phyloP scores from a whole-genome alignment of 2,797 vertebrate genomes.

The Phoeniculus purpureus region DNA sequence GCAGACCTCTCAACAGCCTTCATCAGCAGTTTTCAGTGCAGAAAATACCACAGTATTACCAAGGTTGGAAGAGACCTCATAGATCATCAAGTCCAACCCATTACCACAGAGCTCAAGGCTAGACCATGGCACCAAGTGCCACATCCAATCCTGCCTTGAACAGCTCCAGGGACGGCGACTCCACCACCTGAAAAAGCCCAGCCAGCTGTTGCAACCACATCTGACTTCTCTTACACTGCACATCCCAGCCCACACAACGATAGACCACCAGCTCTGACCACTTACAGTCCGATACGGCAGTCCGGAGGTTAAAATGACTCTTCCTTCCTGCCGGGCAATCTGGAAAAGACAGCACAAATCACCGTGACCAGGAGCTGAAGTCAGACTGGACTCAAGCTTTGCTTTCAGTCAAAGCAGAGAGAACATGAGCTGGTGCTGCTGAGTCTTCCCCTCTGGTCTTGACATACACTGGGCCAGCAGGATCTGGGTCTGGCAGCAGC shows the following conservation, averaged over 20 bases:
- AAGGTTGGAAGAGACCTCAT: too few species aligned
- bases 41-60: too few species aligned
- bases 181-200: slow-evolving; percentile 25
- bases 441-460: neutral
- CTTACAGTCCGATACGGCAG: slow-evolving; percentile 88
- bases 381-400: neutral
- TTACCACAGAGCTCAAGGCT: too few species aligned
- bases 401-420: neutral
- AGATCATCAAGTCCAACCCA: too few species aligned
- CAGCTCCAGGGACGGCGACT: too few species aligned
- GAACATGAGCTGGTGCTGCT: accelerated
- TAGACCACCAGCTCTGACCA: neutral
- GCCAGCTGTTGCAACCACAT: slow-evolving; percentile 14
- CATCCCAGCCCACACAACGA: neutral
- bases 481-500: neutral
- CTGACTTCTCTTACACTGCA: neutral
- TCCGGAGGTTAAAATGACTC: slow-evolving; percentile 88
- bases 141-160: too few species aligned
- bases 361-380: neutral
- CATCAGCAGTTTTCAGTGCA: neutral
- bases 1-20: neutral
- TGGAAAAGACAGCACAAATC: slow-evolving; percentile 58
- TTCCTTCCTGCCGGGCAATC: slow-evolving; percentile 84
- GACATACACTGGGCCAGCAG: neutral
- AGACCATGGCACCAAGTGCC: too few species aligned